Conservation (phyloP, 2,797 vertebrate species). For the Percopsis omiscomaycus region DNA sequence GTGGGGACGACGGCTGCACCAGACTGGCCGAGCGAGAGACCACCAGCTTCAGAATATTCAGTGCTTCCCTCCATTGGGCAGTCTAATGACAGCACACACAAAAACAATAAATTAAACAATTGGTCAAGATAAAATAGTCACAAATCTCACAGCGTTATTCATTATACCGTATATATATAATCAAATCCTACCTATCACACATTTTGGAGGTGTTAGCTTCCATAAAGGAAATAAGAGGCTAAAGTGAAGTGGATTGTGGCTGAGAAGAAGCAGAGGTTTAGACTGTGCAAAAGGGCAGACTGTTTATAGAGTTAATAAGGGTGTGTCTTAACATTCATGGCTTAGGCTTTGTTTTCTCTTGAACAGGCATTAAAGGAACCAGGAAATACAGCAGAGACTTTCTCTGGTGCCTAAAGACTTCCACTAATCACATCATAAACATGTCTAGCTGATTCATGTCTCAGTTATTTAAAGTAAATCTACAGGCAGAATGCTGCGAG, state of each 20-base stretch:
- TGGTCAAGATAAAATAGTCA: conserved; percentile 13
- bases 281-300: conserved; percentile 60
- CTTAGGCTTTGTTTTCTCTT: conserved; percentile 43
- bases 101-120: conserved; percentile 11
- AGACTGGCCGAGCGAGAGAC: conserved; percentile 92
- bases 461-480: conserved; percentile 1
- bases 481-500: background rate
- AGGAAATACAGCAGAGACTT: conserved; percentile 35
- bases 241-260: conserved; percentile 41
- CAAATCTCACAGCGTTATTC: background rate
- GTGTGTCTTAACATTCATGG: conserved; percentile 74
- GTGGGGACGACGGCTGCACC: conserved; percentile 85
- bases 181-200: background rate
- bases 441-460: conserved; percentile 7
- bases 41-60: conserved; percentile 90
- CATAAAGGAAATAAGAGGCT: conserved; percentile 15
- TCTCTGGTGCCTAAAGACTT: conserved; percentile 34
- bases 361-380: conserved; percentile 33
- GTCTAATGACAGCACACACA: conserved; percentile 73
- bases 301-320: conserved; percentile 75
- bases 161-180: conserved; percentile 8
- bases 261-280: conserved; percentile 53
- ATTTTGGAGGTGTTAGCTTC: conserved; percentile 31
- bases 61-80: conserved; percentile 89
- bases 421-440: conserved; percentile 32